Evolutionary conservation across 2,113 vertebrate species (phyloP), one percentile per base, ranked within the genome.

Genomic region (Falco punctatus): DNA sequence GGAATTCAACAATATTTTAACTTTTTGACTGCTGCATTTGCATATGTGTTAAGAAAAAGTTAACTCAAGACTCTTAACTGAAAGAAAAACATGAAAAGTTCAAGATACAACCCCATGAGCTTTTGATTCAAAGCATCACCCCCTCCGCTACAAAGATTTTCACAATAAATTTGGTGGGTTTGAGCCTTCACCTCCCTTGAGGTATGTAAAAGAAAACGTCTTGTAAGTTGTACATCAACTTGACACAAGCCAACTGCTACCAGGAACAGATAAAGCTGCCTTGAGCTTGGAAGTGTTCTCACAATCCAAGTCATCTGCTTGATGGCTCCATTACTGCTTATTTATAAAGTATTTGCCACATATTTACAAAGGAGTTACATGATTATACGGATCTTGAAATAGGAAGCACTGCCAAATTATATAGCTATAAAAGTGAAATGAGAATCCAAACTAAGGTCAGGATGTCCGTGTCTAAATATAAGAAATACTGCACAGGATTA

Each of bases 261-360:
- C 38, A 83, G 84, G 85, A 75, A 73, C 49, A 69, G 73, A 59
- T 38, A 67, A 84, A 81, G 23, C 40, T 82, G 54, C 88, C 78
- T 33, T 80, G 90, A 94, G 58, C 66, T 88, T 62, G 81, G 65
- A 81, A 88, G 46, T 35, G 61, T 55, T n/a, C 69, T 95, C 86
- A 42, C 71, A 77, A 54, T 80, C 77, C 71, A 69, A 94, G 54
- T 95, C 90, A 91, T 94, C 72, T 88, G 67, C 67, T 69, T 62
- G 91, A 88, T 90, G 86, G 91, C 77, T 94, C 77, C 52, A 73
- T 91, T 91, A 77, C 62, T 48, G 94, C 84, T 79, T 88, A 90
- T 81, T 97, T 97, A 88, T 85, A 70, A 94, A 92, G 66, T 88
- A 62, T 94, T 91, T 86, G 75, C 70, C 71, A 82, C 42, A 6